Percentiles rank a stretch among this genome's conserved stretches.
These are phyloP conservation scores for Cisticola juncidis DNA, from an alignment of 2,113 vertebrate species.

Conservation along the genomic window DNA sequence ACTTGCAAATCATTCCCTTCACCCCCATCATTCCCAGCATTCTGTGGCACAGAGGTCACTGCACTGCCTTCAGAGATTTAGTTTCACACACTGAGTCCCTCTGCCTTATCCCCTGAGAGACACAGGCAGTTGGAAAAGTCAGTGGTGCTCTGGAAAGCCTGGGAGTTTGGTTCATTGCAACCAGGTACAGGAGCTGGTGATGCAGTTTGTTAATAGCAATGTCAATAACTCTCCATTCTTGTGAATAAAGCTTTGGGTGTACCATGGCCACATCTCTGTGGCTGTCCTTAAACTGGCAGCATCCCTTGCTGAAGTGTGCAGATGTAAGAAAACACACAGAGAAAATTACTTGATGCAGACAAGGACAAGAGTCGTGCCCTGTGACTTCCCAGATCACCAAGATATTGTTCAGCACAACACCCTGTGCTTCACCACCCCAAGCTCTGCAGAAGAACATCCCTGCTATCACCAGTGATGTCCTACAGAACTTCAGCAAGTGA, in stretches of 20 bases:
- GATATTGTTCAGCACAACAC: background rate
- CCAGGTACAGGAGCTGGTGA: background rate
- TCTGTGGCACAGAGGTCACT: background rate
- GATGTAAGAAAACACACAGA: background rate
- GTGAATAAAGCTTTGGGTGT: background rate
- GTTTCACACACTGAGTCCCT: background rate
- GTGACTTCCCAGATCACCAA: background rate
- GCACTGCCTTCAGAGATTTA: background rate
- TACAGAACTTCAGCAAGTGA: background rate
- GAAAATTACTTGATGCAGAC: background rate
- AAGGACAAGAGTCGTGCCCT: accelerated
- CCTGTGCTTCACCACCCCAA: background rate
- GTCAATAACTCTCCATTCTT: background rate
- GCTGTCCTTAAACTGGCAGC: background rate
- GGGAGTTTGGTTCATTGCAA: background rate
- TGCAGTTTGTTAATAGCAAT: background rate
- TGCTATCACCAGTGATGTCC: background rate
- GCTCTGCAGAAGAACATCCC: background rate
- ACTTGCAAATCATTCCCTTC: background rate
- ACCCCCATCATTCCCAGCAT: background rate
- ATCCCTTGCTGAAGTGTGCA: background rate
- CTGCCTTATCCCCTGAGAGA: background rate
- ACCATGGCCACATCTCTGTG: background rate
- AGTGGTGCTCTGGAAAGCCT: background rate
- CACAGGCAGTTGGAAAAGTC: background rate